Base-by-base conservation (phyloP, 2,797 vertebrate genomes). In the Fratercula arctica region DNA sequence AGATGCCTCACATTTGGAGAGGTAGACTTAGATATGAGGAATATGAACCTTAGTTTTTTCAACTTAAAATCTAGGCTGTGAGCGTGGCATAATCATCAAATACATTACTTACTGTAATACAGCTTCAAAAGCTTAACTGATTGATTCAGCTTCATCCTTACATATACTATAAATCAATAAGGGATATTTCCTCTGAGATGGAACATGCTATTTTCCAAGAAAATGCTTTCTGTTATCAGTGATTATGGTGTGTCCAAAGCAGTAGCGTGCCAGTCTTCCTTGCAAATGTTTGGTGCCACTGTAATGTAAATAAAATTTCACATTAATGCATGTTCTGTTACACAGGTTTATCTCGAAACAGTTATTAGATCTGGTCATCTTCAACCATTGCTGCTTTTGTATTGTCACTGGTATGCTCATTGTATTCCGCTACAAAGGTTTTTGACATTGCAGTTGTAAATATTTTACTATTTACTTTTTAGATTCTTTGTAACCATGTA, bases 1-100 rank as follows among this genome's bases (percentile, higher is more conserved):
- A 54, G 19, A 29, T 1, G 2, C 2, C 16, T 56, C 25, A n/a
- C 1, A 1, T 74, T 54, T 64, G 46, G 13, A 60, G 13, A 50
- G 3, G 33, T 54, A 81, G 39, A 64, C 10, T 48, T 46, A 43
- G 18, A 25, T 33, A 59, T 21, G 5, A 81, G 6, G 12, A 74
- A 18, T 50, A 77, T 5, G 12, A 74, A 5, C 13, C 17, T 51
- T 41, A 33, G 6, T 37, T 91, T 82, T 78, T 78, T 69, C 51
- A 51, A 17, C 13, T 85, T 74, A 56, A 78, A 78, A 37, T 70
- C 33, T 59, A 46, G 20, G 11, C 13, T 56, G 8, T 43, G 48
- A 75, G 20, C 21, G 10, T 56, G 23, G 19, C n/a, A 46, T 23
- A 75, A 57, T 59, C 8, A 86, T 51, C n/a, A 80, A 29, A 64